These are phyloP conservation scores for Sebastes minor DNA, from an alignment of 2,797 vertebrate species.

Conservation along the genomic window DNA sequence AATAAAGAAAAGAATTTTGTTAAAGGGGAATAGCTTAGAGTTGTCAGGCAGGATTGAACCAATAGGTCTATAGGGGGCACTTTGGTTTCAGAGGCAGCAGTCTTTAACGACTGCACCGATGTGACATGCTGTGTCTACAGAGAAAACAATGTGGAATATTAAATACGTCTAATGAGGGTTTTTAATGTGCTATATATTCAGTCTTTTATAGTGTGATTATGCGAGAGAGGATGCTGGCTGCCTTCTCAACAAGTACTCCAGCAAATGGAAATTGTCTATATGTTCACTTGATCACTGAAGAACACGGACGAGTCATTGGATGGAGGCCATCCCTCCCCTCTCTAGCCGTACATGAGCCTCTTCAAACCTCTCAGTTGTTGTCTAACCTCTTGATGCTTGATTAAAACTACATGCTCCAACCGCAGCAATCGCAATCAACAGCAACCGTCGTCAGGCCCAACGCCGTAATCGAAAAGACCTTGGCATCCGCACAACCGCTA, in stretches of 20 bases:
- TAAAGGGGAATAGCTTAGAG: neutral
- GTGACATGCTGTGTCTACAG: neutral
- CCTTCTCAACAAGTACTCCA: slow-evolving; percentile 2
- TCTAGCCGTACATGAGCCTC: slow-evolving; percentile 33
- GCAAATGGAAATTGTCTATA: slow-evolving; percentile 13
- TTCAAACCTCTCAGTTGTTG: slow-evolving; percentile 65
- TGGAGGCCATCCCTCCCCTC: slow-evolving; percentile 40
- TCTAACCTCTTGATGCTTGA: slow-evolving; percentile 68
- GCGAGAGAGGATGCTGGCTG: neutral
- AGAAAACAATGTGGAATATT: slow-evolving; percentile 11
- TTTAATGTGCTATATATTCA: slow-evolving; percentile 2
- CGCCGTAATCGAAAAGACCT: slow-evolving; percentile 56
- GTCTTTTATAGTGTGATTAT: neutral
- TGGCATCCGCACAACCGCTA: slow-evolving; percentile 27
- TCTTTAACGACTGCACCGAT: slow-evolving; percentile 13
- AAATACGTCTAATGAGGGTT: neutral
- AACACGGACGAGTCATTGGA: slow-evolving; percentile 32
- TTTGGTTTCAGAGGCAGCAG: slow-evolving; percentile 42
- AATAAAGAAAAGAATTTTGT: neutral
- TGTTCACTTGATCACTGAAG: slow-evolving; percentile 32
- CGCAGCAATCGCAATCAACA: slow-evolving; percentile 69
- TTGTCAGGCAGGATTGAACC: slow-evolving; percentile 39
- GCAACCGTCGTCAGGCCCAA: slow-evolving; percentile 50
- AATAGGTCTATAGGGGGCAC: slow-evolving; percentile 33
- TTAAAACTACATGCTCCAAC: slow-evolving; percentile 68